Percentiles rank a stretch among this genome's conserved stretches.
phyloP scores from a whole-genome alignment of 2,888 invertebrate genomes.

The Pterobdella sp. region DNA sequence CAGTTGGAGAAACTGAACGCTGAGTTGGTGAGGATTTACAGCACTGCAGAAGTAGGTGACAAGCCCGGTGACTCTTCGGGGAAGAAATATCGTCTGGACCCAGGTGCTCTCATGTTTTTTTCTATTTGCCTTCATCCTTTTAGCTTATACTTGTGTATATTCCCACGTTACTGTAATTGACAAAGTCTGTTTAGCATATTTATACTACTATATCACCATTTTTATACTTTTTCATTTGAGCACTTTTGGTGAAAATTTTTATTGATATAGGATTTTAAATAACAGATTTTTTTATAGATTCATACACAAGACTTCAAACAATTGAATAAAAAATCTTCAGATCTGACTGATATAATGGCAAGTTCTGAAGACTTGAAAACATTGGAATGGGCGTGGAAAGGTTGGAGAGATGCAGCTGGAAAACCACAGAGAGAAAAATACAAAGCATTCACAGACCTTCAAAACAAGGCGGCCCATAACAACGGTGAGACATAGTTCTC shows the following conservation, averaged over 20 bases:
- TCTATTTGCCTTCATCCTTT: neutral
- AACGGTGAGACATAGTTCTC: constrained; percentile 66
- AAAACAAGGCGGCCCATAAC: constrained; percentile 65
- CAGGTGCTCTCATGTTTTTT: constrained; percentile 18
- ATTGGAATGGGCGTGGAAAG: constrained; percentile 68
- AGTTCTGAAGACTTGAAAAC: constrained; percentile 61
- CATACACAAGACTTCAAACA: too few relatives aligned
- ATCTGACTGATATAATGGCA: constrained; percentile 42
- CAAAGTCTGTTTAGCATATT: too few relatives aligned
- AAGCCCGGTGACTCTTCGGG: constrained; percentile 32
- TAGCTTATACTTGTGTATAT: too few relatives aligned
- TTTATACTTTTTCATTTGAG: too few relatives aligned
- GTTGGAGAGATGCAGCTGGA: constrained; percentile 72
- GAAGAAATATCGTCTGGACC: constrained; percentile 31
- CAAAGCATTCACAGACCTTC: constrained; percentile 62
- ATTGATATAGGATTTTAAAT: too few relatives aligned
- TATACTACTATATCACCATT: too few relatives aligned
- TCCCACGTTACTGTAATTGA: too few relatives aligned
- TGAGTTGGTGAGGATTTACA: constrained; percentile 59
- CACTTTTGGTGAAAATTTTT: too few relatives aligned
- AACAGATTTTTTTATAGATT: too few relatives aligned
- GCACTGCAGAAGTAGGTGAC: constrained; percentile 57
- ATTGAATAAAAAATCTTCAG: too few relatives aligned
- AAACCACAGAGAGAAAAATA: constrained; percentile 68
- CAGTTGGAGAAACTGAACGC: constrained; percentile 54